Conservation (phyloP, 2,113 vertebrate species). For the Oreochromis tanganicae region DNA sequence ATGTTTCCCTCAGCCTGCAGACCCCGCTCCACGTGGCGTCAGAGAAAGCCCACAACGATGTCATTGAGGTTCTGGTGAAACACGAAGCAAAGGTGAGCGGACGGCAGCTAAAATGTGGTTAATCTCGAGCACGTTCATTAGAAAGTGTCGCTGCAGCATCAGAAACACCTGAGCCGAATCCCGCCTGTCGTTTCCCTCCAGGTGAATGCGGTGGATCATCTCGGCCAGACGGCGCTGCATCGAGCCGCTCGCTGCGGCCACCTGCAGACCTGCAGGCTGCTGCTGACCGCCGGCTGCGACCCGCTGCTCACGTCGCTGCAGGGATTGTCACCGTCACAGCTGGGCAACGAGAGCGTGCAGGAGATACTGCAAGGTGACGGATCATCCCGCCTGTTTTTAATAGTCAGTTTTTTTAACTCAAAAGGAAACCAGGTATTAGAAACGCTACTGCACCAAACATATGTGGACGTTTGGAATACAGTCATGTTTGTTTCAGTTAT, state of each 20-base stretch:
- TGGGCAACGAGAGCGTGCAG: conserved; percentile 87
- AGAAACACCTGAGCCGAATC: neutral
- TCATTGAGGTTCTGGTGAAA: conserved; percentile 88
- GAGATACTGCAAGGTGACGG: conserved; percentile 83
- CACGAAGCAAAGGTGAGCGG: conserved; percentile 85
- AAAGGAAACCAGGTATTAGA: neutral
- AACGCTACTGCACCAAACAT: neutral
- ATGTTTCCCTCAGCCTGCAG: conserved; percentile 39
- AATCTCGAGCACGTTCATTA: neutral
- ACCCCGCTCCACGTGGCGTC: conserved; percentile 86
- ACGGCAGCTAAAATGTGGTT: neutral
- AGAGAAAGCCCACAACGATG: conserved; percentile 87
- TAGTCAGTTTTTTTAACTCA: neutral
- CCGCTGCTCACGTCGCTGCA: conserved; percentile 85
- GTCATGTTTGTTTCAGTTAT: neutral
- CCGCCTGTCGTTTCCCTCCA: conserved; percentile 24
- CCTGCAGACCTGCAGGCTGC: conserved; percentile 84
- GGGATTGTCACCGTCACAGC: conserved; percentile 87
- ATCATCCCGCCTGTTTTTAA: neutral
- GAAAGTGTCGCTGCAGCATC: neutral
- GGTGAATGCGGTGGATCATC: conserved; percentile 88
- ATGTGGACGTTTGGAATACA: neutral
- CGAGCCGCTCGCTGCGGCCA: conserved; percentile 82
- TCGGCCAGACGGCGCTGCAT: conserved; percentile 87
- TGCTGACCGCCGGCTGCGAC: conserved; percentile 83